Evolutionary conservation across 2,888 invertebrate genomes (phyloP).

Genomic region (Latrodectus elegans): DNA sequence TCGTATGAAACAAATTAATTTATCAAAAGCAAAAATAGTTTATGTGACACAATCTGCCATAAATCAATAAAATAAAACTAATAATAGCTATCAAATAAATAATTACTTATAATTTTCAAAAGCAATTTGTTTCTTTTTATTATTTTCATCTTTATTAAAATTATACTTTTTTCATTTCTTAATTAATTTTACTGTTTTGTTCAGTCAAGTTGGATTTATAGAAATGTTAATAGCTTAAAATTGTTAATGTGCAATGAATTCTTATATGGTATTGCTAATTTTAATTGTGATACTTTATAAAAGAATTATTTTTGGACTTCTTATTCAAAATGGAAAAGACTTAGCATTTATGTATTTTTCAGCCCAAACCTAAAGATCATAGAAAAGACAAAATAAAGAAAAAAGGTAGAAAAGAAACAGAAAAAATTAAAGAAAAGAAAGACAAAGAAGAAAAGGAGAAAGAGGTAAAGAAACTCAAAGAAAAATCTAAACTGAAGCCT

Average conservation of each 20-base stretch:
- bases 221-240: not conserved
- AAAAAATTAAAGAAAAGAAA: constrained; percentile 54
- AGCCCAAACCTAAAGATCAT: constrained; percentile 59
- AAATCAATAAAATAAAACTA: not conserved
- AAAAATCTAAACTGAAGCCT: constrained; percentile 54
- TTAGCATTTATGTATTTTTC: not conserved
- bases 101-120: not conserved
- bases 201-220: not conserved
- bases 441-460: constrained; percentile 40
- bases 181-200: not conserved
- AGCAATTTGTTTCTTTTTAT: not conserved
- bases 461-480: constrained; percentile 56
- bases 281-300: too few relatives aligned
- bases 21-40: too few relatives aligned
- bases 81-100: not conserved
- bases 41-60: not conserved
- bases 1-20: not conserved
- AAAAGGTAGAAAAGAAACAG: constrained; percentile 47
- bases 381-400: constrained; percentile 62
- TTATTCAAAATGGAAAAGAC: not conserved
- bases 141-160: not conserved
- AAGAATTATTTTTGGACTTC: too few relatives aligned
- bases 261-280: not conserved
- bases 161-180: not conserved
- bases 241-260: not conserved